Conservation (phyloP, 1,140 invertebrate species). For the Gryllus bimaculatus region DNA sequence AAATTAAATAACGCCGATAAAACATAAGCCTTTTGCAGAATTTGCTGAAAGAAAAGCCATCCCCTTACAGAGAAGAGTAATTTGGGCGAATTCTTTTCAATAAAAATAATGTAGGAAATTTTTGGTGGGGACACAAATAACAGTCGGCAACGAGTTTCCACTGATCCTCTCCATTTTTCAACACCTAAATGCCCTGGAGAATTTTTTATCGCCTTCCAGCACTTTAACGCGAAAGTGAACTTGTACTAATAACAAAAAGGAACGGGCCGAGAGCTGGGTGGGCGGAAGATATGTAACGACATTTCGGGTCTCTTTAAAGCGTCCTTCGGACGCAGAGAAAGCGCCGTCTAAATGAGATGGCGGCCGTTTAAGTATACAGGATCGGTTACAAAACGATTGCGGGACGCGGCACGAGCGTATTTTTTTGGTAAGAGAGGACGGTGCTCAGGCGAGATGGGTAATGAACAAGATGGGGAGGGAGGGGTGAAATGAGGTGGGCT, state of each 20-base stretch:
- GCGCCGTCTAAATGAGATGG: background rate
- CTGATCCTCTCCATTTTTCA: background rate
- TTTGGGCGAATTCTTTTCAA: background rate
- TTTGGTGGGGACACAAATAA: background rate
- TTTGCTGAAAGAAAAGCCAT: background rate
- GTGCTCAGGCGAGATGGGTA: background rate
- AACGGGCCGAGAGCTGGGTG: background rate
- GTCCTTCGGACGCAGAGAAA: background rate
- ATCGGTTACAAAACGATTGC: background rate
- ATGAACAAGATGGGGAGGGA: too few relatives aligned
- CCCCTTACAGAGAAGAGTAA: background rate
- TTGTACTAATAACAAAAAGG: background rate
- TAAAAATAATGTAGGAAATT: background rate
- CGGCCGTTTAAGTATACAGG: background rate
- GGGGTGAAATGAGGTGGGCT: too few relatives aligned
- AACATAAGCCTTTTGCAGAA: background rate
- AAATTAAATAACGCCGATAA: too few relatives aligned
- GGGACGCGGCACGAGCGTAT: background rate
- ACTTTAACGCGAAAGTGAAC: background rate
- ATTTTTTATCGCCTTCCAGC: background rate
- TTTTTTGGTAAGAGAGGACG: background rate
- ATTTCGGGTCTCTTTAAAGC: background rate
- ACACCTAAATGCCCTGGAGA: background rate
- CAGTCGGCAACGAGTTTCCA: background rate
- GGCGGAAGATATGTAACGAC: background rate